A percentile compares a stretch with the other conserved stretches of the same genome.
These are phyloP conservation scores for Drosophila parthenogenetica DNA, from an alignment of 2,888 invertebrate genomes.

Conservation along the genomic window DNA sequence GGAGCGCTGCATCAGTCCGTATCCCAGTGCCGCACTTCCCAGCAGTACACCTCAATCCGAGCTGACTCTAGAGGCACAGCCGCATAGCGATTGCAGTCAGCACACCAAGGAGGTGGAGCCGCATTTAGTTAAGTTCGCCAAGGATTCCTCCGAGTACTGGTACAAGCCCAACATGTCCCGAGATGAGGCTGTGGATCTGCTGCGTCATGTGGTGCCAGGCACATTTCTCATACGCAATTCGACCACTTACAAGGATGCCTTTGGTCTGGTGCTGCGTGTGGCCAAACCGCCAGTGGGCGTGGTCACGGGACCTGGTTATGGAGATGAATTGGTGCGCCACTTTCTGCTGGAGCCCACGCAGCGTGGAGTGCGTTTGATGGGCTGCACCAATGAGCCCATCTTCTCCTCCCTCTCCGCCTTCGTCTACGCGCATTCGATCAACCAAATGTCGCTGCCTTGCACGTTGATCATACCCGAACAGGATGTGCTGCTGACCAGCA, in stretches of 20 bases:
- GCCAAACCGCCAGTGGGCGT: conserved; percentile 92
- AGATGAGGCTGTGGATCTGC: conserved; percentile 96
- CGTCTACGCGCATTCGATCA: conserved; percentile 98
- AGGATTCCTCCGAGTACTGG: conserved; percentile 98
- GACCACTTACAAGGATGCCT: conserved; percentile 90
- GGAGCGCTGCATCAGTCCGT: conserved; percentile 87
- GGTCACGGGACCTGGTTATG: conserved; percentile 85
- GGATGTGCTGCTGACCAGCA: conserved; percentile 52
- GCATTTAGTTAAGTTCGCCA: conserved; percentile 92
- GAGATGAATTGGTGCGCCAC: conserved; percentile 95
- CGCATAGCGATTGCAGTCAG: conserved; percentile 79
- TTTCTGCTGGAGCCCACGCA: conserved; percentile 98
- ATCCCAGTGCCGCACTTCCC: conserved; percentile 35
- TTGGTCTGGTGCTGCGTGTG: conserved; percentile 97
- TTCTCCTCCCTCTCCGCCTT: conserved; percentile 98
- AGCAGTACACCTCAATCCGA: conserved; percentile 5
- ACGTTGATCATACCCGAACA: conserved; percentile 91
- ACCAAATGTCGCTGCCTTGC: conserved; percentile 97
- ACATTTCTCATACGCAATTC: conserved; percentile 98
- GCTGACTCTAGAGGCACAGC: neutral
- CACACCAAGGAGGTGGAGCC: conserved; percentile 93
- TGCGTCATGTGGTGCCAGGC: conserved; percentile 94
- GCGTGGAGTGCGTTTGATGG: conserved; percentile 97
- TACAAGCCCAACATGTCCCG: conserved; percentile 98
- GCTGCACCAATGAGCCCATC: conserved; percentile 97